Evolutionary conservation across 2,797 vertebrate species (phyloP), one percentile per base, ranked within the genome.

Genomic region (Tauraco hartlaubi): DNA sequence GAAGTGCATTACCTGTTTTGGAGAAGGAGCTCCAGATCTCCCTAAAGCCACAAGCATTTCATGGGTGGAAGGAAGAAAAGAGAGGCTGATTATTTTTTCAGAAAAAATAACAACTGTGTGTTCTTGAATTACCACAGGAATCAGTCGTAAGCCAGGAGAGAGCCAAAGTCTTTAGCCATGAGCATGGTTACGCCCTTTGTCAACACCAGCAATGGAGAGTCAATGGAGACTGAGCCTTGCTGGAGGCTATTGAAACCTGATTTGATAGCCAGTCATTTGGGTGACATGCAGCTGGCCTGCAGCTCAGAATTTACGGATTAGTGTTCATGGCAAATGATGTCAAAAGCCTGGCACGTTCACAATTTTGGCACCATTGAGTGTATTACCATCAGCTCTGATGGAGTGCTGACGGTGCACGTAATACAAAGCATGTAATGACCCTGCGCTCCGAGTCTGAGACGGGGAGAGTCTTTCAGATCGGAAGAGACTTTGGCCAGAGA

Each of bases 181-280:
- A 92, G 87, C 89, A 18, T 69, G 43, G 76, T 81, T 91, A 96
- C 90, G 15, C 91, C 78, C 72, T 92, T 92, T 88, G 88, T 93
- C 91, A 93, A 61, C 49, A 77, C 11, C 75, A 82, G 18, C 76
- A 81, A 31, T 33, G 71, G 69, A 86, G 82, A 80, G 44, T 74
- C 51, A 69, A 11, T 55, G 77, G 54, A 74, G 46, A 68, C 49
- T 87, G 85, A 91, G 77, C 77, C 39, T 5, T 4, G 62, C 87
- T 87, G 86, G 69, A 93, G 76, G 81, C 94, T 90, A 46, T 80
- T 90, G 76, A 66, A 96, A 35, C 21, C 54, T 85, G 67, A 55
- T 62, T 94, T 88, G 69, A 80, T 91, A 91, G 61, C 74, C 49
- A 77, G 72, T 49, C 51, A 81, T 83, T 83, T 68, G 49, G 49